phyloP scores from a whole-genome alignment of 1,140 invertebrate genomes.

The Philaenus spumarius region DNA sequence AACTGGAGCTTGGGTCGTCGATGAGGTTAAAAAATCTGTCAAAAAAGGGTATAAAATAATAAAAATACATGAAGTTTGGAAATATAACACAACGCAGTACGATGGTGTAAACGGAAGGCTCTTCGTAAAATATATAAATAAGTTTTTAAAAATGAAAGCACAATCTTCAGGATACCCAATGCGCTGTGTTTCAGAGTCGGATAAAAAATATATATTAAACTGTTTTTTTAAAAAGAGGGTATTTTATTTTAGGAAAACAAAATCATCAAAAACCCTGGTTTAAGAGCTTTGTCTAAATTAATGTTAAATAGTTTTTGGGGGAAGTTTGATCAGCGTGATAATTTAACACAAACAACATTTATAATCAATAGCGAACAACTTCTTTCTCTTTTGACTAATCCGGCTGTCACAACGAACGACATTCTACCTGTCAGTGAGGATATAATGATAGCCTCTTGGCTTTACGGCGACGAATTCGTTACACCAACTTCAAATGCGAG shows the following conservation, averaged over 20 bases:
- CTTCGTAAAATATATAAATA: conserved; percentile 33
- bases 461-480: conserved; percentile 22
- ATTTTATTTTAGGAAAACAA: conserved; percentile 33
- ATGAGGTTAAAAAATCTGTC: conserved; percentile 37
- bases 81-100: conserved; percentile 28
- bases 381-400: conserved; percentile 31
- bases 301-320: conserved; percentile 38
- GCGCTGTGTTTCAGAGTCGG: conserved; percentile 28
- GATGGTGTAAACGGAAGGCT: conserved; percentile 25
- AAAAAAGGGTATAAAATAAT: conserved; percentile 36
- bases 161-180: conserved; percentile 33
- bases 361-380: conserved; percentile 27
- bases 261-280: conserved; percentile 37
- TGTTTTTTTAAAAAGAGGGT: conserved; percentile 36
- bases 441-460: conserved; percentile 27
- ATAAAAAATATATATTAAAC: conserved; percentile 33
- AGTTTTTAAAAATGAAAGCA: conserved; percentile 37
- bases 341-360: conserved; percentile 30
- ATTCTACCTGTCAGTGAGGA: conserved; percentile 28
- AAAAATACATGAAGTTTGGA: conserved; percentile 37
- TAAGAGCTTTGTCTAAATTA: conserved; percentile 34
- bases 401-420: conserved; percentile 22
- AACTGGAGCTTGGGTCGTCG: conserved; percentile 36
- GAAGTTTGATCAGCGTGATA: conserved; percentile 33
- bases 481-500: conserved; percentile 27